A percentile compares a stretch with the other conserved stretches of the same genome.
Conservation (phyloP, 1,140 invertebrate genomes). For the Panagrolaimus sp. region DNA sequence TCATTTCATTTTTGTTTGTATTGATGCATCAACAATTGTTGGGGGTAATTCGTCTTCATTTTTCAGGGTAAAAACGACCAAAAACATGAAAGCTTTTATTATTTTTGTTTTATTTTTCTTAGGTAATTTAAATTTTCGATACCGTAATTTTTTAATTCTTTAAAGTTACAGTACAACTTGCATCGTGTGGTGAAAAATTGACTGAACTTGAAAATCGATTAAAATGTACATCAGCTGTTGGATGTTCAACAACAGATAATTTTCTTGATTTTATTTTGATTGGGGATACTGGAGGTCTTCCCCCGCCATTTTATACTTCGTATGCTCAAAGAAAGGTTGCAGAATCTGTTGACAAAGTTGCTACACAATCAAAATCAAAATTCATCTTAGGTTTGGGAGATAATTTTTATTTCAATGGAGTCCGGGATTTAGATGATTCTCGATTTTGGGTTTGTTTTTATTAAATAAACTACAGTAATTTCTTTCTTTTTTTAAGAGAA, state of each 20-base stretch:
- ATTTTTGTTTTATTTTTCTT: too few relatives aligned
- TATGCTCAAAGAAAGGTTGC: conserved; percentile 41
- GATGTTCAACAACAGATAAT: not conserved
- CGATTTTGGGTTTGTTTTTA: conserved; percentile 34
- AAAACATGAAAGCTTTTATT: too few relatives aligned
- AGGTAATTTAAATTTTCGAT: too few relatives aligned
- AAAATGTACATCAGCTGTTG: not conserved
- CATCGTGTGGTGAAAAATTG: too few relatives aligned
- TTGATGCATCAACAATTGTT: too few relatives aligned
- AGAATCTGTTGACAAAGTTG: conserved; percentile 25
- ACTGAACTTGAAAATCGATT: not conserved
- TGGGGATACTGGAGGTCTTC: conserved; percentile 27
- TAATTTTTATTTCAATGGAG: conserved; percentile 50
- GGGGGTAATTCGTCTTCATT: too few relatives aligned
- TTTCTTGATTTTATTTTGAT: not conserved
- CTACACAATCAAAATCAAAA: conserved; percentile 22
- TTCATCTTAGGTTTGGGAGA: conserved; percentile 42
- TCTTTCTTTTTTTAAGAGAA: conserved; percentile 25
- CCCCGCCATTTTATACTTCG: conserved; percentile 35
- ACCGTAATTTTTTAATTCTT: too few relatives aligned
- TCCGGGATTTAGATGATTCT: conserved; percentile 36
- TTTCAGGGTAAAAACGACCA: too few relatives aligned
- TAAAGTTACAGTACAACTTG: too few relatives aligned
- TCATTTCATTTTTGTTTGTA: too few relatives aligned
- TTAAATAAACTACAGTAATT: conserved; percentile 12